Base-by-base conservation (phyloP, 2,113 vertebrate species). In the Lanius collurio region DNA sequence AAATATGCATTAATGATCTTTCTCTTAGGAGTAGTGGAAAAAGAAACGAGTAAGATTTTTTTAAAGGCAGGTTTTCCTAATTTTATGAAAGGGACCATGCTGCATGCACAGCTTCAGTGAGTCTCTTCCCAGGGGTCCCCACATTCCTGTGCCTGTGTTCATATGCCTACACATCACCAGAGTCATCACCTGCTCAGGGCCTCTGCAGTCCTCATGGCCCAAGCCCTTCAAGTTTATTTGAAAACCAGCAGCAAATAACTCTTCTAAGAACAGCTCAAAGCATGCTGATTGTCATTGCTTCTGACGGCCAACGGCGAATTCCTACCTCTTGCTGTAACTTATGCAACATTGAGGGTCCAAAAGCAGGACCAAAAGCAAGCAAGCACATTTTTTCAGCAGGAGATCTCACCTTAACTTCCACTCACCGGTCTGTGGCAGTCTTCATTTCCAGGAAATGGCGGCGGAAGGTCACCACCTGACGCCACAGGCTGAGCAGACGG, bases 371-470 rank as follows among this genome's bases (percentile, higher is more conserved):
- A 33, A 42, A 75, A 60, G 44, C 23, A 56, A 49, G 68, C 27
- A 69, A 80, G 46, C 15, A 2, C 11, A 0, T 7, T 12, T 47
- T 14, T 53, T 15, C 42, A 18, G 35, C 27, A 76, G 14, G 15
- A 70, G 17, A 20, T 28, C 5, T 13, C 1, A 3, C 42, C 60
- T n/a, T 7, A n/a, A 14, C 12, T 22, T 22, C 10, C 47, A 79
- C 97, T 98, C 59, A 99, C 99, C 99, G 98, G 98, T 99, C 99
- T 7, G 98, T 98, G 71, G 98, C 98, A 5, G 98, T 99, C 93
- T 98, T 99, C 91, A 99, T 96, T 3, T 98, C 97, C 96, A 98
- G 95, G 73, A 98, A 99, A 31, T 98, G 97, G 22, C 98, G 94
- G 64, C 97, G 98, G 87, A 99, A 98, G 50, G 97, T 97, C 37